These are phyloP conservation scores for Caerostris darwini DNA, from an alignment of 1,140 invertebrate species.

Conservation along the genomic window DNA sequence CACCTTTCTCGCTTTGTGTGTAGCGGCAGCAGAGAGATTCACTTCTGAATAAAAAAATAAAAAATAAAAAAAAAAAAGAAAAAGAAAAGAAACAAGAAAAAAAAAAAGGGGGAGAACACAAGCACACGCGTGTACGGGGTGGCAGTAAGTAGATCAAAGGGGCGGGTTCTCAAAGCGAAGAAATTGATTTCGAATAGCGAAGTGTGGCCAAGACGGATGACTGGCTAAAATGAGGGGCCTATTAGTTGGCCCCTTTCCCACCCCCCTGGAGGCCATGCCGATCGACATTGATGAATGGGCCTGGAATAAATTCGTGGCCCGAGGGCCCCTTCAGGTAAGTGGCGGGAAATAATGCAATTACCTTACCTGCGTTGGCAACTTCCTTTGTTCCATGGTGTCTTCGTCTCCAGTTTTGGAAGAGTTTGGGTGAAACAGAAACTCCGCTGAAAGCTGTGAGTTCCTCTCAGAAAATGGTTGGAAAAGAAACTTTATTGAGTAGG, in stretches of 20 bases:
- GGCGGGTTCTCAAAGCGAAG: constrained; percentile 2
- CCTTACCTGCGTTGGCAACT: constrained; percentile 12
- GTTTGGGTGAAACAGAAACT: not conserved
- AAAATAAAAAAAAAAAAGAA: not conserved
- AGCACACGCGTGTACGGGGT: not conserved
- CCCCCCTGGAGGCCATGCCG: constrained; percentile 22
- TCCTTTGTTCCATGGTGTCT: not conserved
- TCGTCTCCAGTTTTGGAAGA: not conserved
- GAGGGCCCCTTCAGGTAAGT: constrained; percentile 46
- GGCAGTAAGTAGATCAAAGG: constrained; percentile 40
- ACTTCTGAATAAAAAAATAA: not conserved
- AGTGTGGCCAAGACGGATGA: constrained; percentile 39
- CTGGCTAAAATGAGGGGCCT: constrained; percentile 46
- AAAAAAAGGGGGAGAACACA: not conserved
- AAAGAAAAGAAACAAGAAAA: not conserved
- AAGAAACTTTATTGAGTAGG: not conserved
- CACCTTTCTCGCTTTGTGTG: constrained; percentile 5
- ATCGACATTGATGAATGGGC: constrained; percentile 57
- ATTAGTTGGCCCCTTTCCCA: constrained; percentile 42
- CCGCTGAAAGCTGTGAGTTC: not conserved
- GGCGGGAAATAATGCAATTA: constrained; percentile 57
- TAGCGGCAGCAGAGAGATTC: not conserved
- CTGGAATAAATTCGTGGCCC: constrained; percentile 39
- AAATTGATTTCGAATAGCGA: constrained; percentile 45
- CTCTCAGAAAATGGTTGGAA: not conserved